A percentile compares a stretch with the other conserved stretches of the same genome.
phyloP scores from a whole-genome alignment of 2,797 vertebrate species.

The Luscinia megarhynchos region DNA sequence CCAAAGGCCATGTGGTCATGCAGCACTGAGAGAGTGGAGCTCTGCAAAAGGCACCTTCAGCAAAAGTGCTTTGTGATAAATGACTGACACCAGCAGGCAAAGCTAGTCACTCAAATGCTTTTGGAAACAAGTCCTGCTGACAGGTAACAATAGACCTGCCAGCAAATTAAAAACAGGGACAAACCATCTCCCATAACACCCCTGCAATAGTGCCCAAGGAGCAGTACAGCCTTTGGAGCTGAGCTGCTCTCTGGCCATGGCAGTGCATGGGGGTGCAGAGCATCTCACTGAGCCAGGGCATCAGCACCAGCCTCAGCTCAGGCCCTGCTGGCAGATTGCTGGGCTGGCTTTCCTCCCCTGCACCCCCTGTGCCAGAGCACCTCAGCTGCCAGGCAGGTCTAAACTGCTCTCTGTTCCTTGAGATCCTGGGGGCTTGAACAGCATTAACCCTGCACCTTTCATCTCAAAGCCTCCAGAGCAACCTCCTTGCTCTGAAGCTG shows the following conservation, averaged over 20 bases:
- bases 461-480: neutral
- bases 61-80: neutral
- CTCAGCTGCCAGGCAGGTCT: neutral
- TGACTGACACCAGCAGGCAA: neutral
- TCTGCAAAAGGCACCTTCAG: fast-evolving
- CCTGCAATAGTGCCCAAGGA: neutral
- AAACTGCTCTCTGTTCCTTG: neutral
- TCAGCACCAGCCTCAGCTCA: neutral
- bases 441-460: neutral
- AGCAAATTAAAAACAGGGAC: neutral
- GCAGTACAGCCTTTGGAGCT: neutral
- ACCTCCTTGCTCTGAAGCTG: neutral
- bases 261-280: neutral
- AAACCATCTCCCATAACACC: neutral
- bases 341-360: neutral
- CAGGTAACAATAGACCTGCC: neutral
- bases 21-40: neutral
- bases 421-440: neutral
- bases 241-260: neutral
- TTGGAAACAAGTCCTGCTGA: neutral
- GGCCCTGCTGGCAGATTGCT: fast-evolving
- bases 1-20: fast-evolving
- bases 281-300: neutral
- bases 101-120: neutral
- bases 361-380: fast-evolving